A percentile compares a stretch with the other conserved stretches of the same genome.
These are phyloP conservation scores for Himantopus leucocephalus DNA, from an alignment of 2,113 vertebrate genomes.

Conservation along the genomic window DNA sequence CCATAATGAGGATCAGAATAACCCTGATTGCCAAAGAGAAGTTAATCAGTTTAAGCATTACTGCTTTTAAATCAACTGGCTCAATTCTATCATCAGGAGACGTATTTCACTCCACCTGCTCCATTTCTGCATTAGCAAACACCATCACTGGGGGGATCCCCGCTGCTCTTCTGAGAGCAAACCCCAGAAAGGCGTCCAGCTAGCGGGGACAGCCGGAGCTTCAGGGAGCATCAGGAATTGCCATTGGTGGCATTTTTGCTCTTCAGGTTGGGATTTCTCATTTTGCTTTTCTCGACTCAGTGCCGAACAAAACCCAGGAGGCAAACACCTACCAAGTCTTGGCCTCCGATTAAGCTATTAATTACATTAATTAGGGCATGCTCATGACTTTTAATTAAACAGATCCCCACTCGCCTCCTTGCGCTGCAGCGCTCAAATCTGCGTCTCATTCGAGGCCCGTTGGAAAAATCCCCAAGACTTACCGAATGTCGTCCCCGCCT, in stretches of 20 bases:
- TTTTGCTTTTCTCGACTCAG: background rate
- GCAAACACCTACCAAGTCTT: background rate
- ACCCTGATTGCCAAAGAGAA: background rate
- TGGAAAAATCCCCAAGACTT: conserved; percentile 41
- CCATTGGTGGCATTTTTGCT: background rate
- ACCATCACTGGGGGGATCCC: background rate
- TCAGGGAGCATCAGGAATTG: background rate
- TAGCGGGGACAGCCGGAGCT: background rate
- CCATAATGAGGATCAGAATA: conserved; percentile 9
- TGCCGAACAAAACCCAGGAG: background rate
- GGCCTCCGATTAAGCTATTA: background rate
- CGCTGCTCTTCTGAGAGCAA: background rate
- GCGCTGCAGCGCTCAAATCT: background rate
- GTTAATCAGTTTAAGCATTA: conserved; percentile 26
- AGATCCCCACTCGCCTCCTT: background rate
- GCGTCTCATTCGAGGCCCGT: accelerated
- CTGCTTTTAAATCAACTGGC: conserved; percentile 28
- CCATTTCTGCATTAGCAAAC: background rate
- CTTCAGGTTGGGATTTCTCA: background rate
- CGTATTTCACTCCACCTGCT: background rate
- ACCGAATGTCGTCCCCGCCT: conserved; percentile 96
- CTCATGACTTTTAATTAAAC: background rate
- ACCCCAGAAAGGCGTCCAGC: background rate
- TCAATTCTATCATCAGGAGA: background rate
- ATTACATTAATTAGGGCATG: background rate